A percentile compares a stretch with the other conserved stretches of the same genome.
phyloP scores from a whole-genome alignment of 2,113 vertebrate species.

The Alethe diademata region DNA sequence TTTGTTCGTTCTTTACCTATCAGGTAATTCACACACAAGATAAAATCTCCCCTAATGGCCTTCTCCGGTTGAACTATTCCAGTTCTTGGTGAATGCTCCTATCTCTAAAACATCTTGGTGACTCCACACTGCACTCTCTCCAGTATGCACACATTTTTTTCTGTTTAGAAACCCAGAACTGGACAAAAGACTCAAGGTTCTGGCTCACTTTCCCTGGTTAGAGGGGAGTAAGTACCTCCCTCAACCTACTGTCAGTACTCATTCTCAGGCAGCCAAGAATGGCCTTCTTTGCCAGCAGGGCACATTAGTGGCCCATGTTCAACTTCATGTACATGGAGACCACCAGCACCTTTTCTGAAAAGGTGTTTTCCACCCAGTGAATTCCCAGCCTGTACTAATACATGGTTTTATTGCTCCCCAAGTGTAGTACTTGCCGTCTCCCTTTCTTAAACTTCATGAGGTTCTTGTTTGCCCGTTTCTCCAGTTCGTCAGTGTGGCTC shows the following conservation, averaged over 20 bases:
- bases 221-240: neutral
- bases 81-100: neutral
- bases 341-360: neutral
- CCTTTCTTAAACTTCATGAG: neutral
- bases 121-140: neutral
- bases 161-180: neutral
- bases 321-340: neutral
- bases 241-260: rapidly evolving
- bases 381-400: neutral
- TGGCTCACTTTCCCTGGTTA: neutral
- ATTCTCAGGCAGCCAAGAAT: neutral
- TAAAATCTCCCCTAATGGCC: neutral
- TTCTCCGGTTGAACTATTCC: neutral
- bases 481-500: neutral
- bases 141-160: neutral
- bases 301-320: neutral
- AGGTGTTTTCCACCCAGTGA: neutral
- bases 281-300: neutral
- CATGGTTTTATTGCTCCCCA: neutral
- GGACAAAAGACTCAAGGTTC: neutral
- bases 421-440: neutral
- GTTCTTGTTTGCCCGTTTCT: neutral
- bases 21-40: neutral
- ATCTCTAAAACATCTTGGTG: neutral
- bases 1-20: neutral